Conservation (phyloP, 2,797 vertebrate species). For the Tiaroga cobitis region DNA sequence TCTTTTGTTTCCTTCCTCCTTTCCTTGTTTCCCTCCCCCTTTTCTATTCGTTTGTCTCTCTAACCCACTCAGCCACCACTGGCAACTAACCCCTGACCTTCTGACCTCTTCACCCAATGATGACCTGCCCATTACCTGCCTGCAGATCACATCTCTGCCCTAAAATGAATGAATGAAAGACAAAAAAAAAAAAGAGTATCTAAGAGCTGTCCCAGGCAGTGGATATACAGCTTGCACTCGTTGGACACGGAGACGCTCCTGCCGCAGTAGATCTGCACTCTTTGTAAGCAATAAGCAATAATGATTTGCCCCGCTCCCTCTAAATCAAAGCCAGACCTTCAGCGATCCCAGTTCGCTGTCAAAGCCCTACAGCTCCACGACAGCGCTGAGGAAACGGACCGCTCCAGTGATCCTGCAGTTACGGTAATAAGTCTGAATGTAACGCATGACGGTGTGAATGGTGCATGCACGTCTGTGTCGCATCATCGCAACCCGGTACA, state of each 20-base stretch:
- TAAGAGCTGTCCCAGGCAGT: constrained; percentile 83
- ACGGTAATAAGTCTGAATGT: constrained; percentile 82
- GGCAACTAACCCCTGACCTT: constrained; percentile 97
- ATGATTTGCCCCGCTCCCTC: constrained; percentile 72
- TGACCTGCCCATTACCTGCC: constrained; percentile 92
- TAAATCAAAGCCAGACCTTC: constrained; percentile 29
- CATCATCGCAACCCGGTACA: constrained; percentile 3
- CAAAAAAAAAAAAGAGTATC: constrained; percentile 38
- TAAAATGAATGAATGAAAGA: constrained; percentile 68
- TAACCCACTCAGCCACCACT: constrained; percentile 93
- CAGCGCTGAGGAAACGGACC: constrained; percentile 65
- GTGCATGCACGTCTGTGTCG: constrained; percentile 80
- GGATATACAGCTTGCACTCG: constrained; percentile 87
- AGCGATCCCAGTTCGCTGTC: constrained; percentile 14
- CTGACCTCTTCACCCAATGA: constrained; percentile 95
- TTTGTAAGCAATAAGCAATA: constrained; percentile 95
- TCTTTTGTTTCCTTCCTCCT: constrained; percentile 78
- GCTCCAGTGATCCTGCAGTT: constrained; percentile 60
- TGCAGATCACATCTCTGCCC: constrained; percentile 93
- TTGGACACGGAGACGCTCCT: constrained; percentile 61
- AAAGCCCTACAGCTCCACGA: constrained; percentile 13
- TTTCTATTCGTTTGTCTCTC: constrained; percentile 71
- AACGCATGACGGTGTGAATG: constrained; percentile 83
- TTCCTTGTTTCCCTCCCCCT: constrained; percentile 72
- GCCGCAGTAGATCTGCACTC: constrained; percentile 91